phyloP scores from a whole-genome alignment of 2,797 vertebrate genomes.

The Halcyon smyrnensis region DNA sequence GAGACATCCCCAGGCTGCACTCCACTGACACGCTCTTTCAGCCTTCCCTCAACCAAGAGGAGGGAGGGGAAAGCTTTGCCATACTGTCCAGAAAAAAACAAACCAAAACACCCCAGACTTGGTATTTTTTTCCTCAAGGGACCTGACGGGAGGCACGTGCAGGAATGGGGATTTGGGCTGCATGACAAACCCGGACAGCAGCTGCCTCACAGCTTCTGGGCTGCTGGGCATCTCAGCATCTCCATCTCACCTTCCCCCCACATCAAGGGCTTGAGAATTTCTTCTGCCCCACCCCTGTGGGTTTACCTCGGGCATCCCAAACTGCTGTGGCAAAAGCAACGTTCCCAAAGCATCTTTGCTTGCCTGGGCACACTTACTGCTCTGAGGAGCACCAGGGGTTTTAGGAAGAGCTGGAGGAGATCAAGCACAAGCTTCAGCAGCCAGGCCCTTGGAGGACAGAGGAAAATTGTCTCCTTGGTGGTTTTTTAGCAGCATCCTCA shows the following conservation, averaged over 20 bases:
- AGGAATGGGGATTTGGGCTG: background rate
- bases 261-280: background rate
- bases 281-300: background rate
- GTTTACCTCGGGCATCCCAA: background rate
- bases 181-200: background rate
- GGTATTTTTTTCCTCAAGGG: background rate
- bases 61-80: background rate
- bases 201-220: background rate
- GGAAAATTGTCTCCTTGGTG: background rate
- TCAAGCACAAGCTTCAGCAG: background rate
- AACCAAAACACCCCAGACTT: background rate
- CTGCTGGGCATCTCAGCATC: background rate
- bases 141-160: fast-evolving
- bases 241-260: background rate
- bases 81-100: background rate
- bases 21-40: background rate
- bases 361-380: too few species aligned
- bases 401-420: background rate
- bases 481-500: background rate
- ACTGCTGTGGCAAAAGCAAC: background rate
- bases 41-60: too few species aligned
- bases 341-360: background rate
- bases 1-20: background rate
- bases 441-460: background rate
- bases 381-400: too few species aligned